phyloP scores from a whole-genome alignment of 1,140 invertebrate species.

The Trialeurodes vaporariorum region DNA sequence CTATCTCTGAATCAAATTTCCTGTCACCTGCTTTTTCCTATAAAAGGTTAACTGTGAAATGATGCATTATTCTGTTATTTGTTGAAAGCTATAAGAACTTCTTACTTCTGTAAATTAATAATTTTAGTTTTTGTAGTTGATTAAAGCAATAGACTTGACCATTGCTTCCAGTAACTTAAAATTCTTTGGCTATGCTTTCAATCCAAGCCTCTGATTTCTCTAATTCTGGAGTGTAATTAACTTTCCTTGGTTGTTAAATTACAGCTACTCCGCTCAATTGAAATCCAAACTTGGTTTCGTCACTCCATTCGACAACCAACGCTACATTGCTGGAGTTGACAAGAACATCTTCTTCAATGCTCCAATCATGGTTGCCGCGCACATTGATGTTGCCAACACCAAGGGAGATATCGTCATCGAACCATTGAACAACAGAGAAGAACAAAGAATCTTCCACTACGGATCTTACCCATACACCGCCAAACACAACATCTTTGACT shows the following conservation, averaged over 20 bases:
- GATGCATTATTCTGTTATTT: no score
- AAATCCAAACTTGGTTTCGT: constrained; percentile 48
- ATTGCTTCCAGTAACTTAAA: not conserved
- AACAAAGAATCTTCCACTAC: constrained; percentile 40
- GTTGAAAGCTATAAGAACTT: no score
- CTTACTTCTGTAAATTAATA: no score
- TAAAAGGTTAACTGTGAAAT: no score
- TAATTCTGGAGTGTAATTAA: not conserved
- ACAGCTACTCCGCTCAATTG: constrained; percentile 35
- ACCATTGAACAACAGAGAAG: constrained; percentile 37
- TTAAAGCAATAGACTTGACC: no score
- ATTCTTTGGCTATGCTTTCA: not conserved
- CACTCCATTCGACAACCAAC: constrained; percentile 44
- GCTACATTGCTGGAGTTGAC: constrained; percentile 45
- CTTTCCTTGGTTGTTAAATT: constrained; percentile 2
- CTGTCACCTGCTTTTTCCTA: no score
- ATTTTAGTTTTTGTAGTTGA: no score
- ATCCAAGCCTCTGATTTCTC: not conserved
- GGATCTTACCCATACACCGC: constrained; percentile 46
- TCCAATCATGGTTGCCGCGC: constrained; percentile 36
- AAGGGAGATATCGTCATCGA: constrained; percentile 36
- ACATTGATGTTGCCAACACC: constrained; percentile 36
- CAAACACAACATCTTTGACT: constrained; percentile 39
- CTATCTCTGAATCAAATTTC: no score
- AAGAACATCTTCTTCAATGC: constrained; percentile 43